Evolutionary conservation across 2,113 vertebrate species (phyloP).

Genomic region (Candoia aspera): DNA sequence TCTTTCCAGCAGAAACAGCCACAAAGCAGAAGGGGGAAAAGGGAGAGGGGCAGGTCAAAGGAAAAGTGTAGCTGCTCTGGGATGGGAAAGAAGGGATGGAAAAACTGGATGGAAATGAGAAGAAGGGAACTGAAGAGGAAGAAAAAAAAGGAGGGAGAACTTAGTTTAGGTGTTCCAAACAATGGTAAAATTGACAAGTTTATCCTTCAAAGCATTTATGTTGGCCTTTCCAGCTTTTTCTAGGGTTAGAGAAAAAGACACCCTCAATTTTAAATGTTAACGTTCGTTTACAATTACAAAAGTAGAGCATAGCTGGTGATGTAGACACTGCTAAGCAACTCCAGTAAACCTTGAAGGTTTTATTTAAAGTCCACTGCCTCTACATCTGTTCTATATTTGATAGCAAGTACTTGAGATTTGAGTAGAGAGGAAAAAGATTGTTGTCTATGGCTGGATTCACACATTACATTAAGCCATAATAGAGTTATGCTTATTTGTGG

Average conservation of each 20-base stretch:
- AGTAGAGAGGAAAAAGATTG: not conserved
- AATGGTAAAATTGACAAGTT: not conserved
- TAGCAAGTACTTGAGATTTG: not conserved
- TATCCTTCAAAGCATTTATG: not conserved
- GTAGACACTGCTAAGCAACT: not conserved
- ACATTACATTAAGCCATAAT: not conserved
- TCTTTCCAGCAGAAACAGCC: not conserved
- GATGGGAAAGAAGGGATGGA: not conserved
- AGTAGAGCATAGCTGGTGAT: not conserved
- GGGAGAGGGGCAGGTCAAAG: not conserved
- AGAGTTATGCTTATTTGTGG: not conserved
- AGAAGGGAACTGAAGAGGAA: not conserved
- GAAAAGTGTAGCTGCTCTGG: not conserved
- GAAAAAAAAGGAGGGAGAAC: not conserved
- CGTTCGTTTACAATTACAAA: not conserved
- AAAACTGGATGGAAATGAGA: not conserved
- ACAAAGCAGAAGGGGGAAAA: not conserved
- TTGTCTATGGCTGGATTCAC: not conserved
- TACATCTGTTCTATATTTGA: not conserved
- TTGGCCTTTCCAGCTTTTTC: not conserved
- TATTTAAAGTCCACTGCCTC: not conserved
- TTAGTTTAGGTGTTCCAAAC: not conserved
- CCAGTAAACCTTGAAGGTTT: not conserved
- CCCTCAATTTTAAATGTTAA: not conserved
- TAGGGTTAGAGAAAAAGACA: not conserved